Conservation (phyloP, 2,113 vertebrate species). For the Prinia subflava region DNA sequence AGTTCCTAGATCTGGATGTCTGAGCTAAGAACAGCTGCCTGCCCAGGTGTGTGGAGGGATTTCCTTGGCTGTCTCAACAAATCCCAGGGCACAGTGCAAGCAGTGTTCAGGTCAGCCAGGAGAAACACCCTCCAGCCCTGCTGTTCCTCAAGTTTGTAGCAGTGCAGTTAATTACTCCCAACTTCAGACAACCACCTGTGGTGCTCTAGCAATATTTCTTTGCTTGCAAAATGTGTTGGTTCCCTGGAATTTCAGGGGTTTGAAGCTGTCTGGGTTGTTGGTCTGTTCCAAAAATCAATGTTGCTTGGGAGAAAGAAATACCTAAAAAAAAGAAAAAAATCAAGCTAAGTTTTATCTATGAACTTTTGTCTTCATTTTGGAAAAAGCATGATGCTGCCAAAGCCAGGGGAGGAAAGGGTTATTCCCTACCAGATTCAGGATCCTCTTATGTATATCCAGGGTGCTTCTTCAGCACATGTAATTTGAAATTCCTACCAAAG, state of each 20-base stretch:
- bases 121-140: neutral
- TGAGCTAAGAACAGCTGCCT: neutral
- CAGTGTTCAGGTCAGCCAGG: neutral
- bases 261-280: neutral
- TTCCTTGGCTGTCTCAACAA: neutral
- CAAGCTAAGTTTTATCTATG: neutral
- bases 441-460: neutral
- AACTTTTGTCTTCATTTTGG: neutral
- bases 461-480: neutral
- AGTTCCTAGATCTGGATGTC: neutral
- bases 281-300: neutral
- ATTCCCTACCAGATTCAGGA: neutral
- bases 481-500: neutral
- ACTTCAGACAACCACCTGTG: conserved; percentile 1
- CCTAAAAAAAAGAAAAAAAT: neutral
- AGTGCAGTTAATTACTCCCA: neutral
- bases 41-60: neutral
- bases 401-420: neutral
- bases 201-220: neutral
- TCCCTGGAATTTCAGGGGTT: neutral
- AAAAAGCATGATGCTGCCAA: neutral
- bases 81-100: neutral
- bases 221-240: neutral
- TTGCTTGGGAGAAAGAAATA: neutral
- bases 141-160: neutral